phyloP scores from a whole-genome alignment of 2,888 invertebrate genomes.

The Lamellibrachia satsuma region DNA sequence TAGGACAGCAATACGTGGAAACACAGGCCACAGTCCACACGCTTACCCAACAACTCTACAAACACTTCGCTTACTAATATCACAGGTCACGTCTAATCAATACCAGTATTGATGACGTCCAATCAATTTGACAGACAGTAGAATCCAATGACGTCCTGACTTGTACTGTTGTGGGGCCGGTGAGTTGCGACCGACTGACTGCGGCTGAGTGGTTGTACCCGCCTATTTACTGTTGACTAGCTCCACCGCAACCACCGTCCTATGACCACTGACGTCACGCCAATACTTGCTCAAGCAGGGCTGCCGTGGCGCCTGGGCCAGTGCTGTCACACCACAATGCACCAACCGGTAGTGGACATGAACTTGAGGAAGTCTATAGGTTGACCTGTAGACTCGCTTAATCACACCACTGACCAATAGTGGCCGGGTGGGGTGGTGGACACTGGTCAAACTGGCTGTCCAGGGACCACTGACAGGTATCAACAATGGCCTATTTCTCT shows the following conservation, averaged over 20 bases:
- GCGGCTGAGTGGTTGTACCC: not conserved
- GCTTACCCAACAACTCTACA: not conserved
- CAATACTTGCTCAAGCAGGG: not conserved
- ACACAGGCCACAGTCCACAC: not conserved
- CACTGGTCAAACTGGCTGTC: constrained; percentile 13
- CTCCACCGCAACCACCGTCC: not conserved
- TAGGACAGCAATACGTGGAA: not conserved
- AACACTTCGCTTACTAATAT: not conserved
- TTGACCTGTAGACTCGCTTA: not conserved
- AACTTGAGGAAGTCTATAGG: not conserved
- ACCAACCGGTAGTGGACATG: not conserved
- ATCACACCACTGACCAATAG: not conserved
- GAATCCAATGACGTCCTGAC: not conserved
- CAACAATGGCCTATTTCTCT: not conserved
- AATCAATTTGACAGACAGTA: not conserved
- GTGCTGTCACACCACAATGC: not conserved
- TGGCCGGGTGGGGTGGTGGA: not conserved
- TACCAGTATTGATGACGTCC: not conserved
- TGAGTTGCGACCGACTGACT: not conserved
- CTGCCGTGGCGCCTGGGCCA: not conserved
- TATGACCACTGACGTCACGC: not conserved
- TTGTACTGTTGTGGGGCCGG: not conserved
- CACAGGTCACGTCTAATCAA: not conserved
- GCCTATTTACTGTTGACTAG: constrained; percentile 17
- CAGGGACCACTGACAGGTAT: not conserved